phyloP scores from a whole-genome alignment of 2,888 invertebrate species.

The Stenichneumon culpator region DNA sequence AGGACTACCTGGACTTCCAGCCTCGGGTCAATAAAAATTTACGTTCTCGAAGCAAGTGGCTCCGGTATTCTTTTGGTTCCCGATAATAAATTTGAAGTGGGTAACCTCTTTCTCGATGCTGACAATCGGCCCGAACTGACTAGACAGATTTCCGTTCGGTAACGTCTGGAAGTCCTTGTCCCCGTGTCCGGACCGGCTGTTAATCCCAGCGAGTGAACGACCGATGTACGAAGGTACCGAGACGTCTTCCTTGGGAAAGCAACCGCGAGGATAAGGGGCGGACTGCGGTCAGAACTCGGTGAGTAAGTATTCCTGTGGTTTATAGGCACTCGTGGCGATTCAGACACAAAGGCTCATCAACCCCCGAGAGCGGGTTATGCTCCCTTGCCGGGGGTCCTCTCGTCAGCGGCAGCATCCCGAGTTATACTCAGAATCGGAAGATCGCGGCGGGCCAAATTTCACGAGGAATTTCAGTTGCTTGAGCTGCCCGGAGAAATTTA shows the following conservation, averaged over 20 bases:
- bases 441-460: constrained; percentile 28
- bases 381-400: constrained; percentile 8
- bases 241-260: background rate
- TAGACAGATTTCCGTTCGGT: background rate
- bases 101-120: background rate
- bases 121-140: background rate
- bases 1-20: constrained; percentile 12
- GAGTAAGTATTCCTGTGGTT: constrained; percentile 43
- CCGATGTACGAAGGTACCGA: background rate
- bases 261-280: constrained; percentile 41
- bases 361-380: constrained; percentile 20
- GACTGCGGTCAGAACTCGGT: constrained; percentile 23
- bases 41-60: background rate
- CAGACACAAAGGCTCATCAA: constrained; percentile 52
- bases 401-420: constrained; percentile 18
- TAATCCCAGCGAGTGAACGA: constrained; percentile 12
- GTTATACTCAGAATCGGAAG: constrained; percentile 7
- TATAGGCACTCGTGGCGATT: constrained; percentile 32
- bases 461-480: constrained; percentile 40
- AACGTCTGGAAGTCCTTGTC: background rate
- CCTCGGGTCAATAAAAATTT: constrained; percentile 14
- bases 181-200: background rate
- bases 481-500: constrained; percentile 34
- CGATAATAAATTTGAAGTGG: background rate
- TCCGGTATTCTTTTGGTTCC: background rate